Conservation (phyloP, 2,797 vertebrate genomes). For the Ptychobarbus kaznakovi region DNA sequence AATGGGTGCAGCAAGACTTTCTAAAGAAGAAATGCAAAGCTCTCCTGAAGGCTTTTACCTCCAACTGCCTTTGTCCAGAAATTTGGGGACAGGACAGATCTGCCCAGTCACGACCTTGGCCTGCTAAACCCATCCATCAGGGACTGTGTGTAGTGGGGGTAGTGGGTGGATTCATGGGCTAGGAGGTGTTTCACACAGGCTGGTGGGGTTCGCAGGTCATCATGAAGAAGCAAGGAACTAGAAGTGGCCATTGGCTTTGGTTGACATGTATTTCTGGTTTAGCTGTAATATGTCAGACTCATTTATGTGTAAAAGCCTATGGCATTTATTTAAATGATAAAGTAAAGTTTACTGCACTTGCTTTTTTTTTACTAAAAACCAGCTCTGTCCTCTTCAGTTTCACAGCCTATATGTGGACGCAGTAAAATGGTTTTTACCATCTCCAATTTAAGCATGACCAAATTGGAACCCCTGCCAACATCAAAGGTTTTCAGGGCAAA, state of each 20-base stretch:
- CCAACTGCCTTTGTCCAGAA: constrained; percentile 75
- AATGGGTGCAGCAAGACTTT: constrained; percentile 73
- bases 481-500: constrained; percentile 69
- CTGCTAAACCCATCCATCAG: constrained; percentile 83
- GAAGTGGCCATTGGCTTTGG: constrained; percentile 1
- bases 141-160: constrained; percentile 51
- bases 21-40: constrained; percentile 80
- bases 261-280: neutral
- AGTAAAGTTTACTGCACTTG: constrained; percentile 2
- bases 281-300: neutral
- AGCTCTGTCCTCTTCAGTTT: constrained; percentile 63
- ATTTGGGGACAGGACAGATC: constrained; percentile 76
- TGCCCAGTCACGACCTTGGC: constrained; percentile 81
- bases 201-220: constrained; percentile 66
- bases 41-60: constrained; percentile 75
- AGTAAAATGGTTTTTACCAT: constrained; percentile 78
- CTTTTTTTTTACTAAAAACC: constrained; percentile 34
- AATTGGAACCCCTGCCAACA: constrained; percentile 68
- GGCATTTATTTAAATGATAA: constrained; percentile 18
- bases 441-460: constrained; percentile 72
- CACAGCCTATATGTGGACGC: constrained; percentile 67
- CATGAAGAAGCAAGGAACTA: constrained; percentile 47
- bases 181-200: constrained; percentile 77
- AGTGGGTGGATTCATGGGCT: constrained; percentile 63
- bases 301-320: neutral